Evolutionary conservation across 2,888 invertebrate species (phyloP), one percentile per base, ranked within the genome.

Genomic region (Megaustenia siamemsis): DNA sequence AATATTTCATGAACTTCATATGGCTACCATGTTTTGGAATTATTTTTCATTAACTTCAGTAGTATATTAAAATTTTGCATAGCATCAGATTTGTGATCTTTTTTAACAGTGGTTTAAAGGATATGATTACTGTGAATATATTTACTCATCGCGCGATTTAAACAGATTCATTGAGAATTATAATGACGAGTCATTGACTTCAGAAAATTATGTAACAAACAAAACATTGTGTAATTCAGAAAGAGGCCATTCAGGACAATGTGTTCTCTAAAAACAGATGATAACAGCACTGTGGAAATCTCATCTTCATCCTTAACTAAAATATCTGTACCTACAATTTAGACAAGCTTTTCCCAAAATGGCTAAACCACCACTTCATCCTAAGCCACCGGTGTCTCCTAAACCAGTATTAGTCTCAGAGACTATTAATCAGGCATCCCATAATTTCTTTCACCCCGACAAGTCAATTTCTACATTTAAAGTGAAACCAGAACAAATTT

Each of bases 361-460:
- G 78, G 78, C 77, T 3, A 82, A 86, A 38, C 82, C 85, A 63
- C 35, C 60, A 3, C 76, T 90, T 77, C 89, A 89, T 76, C 91
- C 91, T 28, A 93, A 93, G 84, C 92, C 92, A 68, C 35, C 60
- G 3, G 35, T 92, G 24, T 90, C 90, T 76, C 90, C 92, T n/a
- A 93, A 93, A 84, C 92, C 92, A 68, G 40, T 45, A 15, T 38
- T 92, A 28, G 90, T 89, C 66, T 87, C 88, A 32, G 91, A 91
- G 82, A 89, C 91, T 12, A 12, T 18, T n/a, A 76, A 79, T 69
- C 53, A 82, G 69, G 63, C 60, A 45, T 38, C 10, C n/a, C 15
- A 21, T 1, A 28, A 35, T 40, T 71, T 45, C 73, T 60, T 60
- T 56, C 24, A 6, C 10, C n/a, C 60, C 2, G 35, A 43, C 12